Evolutionary conservation across 2,113 vertebrate genomes (phyloP), one percentile per base, ranked within the genome.

Genomic region (Percina caprodes): DNA sequence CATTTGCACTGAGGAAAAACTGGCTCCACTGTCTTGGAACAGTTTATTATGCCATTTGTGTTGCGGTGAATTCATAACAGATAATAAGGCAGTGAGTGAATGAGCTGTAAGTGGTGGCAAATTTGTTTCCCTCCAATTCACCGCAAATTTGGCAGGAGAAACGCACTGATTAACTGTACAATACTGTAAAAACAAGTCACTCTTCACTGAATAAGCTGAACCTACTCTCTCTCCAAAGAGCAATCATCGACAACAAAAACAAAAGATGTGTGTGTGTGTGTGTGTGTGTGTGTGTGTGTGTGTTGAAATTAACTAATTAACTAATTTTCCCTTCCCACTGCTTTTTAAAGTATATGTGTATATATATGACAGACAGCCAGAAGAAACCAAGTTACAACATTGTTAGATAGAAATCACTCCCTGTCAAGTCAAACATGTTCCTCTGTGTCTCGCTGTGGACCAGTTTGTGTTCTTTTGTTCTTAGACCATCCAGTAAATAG

Each of bases 211-310:
- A 84, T 48, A 49, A 69, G 61, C 46, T 72, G 23, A 61, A 65
- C 58, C 60, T 86, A 35, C 26, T 70, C 74, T 70, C 33, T 79
- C 69, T 84, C 77, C 59, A 82, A 68, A 77, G 82, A 79, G 69
- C 62, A 86, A 74, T 77, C 16, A 67, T 74, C 1, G 24, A 67
- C 81, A 83, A 92, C 81, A 86, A 67, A 83, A 83, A 92, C 81
- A 86, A 72, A 63, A 80, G 58, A 69, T 72, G 19, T 54, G 58
- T 24, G 59, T 69, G 42, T 62, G 61, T 42, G 35, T 63, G 59
- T 63, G 60, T 18, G 46, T 52, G 78, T 80, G 8, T 61, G 58
- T 33, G 69, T 21, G 45, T 39, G 35, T 39, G 35, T 39, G 35
- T 39, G 35, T 39, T 7, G 39, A 70, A 79, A 51, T 68, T 18